Percentiles rank a stretch among this genome's conserved stretches.
Evolutionary conservation across 2,797 vertebrate genomes (phyloP).

Genomic region (Xiphorhynchus erythropygius): DNA sequence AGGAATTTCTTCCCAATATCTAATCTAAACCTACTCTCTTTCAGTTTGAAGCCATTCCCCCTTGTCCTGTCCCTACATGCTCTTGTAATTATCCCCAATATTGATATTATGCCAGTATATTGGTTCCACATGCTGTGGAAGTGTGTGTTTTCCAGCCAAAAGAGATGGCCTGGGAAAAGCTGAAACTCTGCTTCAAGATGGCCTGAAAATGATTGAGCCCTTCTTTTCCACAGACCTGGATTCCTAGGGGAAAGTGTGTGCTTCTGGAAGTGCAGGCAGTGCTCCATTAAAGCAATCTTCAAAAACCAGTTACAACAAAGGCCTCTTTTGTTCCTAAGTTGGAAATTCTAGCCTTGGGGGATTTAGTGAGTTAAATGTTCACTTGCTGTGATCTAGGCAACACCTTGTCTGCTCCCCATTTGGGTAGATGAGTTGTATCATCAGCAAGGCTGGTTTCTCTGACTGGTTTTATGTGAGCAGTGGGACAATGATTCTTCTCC

Average conservation of each 20-base stretch:
- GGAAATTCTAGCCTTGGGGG: not conserved
- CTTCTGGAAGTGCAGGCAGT: not conserved
- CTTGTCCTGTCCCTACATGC: not conserved
- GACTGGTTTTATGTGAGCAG: not conserved
- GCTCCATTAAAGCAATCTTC: not conserved
- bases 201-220: not conserved
- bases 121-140: not conserved
- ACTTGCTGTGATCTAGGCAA: not conserved
- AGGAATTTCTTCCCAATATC: not conserved
- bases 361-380: not conserved
- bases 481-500: not conserved
- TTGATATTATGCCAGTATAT: not conserved
- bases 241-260: not conserved
- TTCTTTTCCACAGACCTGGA: not conserved
- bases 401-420: not conserved
- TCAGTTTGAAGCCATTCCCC: not conserved
- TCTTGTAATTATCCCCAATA: not conserved
- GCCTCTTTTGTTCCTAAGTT: not conserved
- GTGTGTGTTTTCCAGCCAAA: not conserved
- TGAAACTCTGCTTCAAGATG: not conserved
- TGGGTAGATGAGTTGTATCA: not conserved
- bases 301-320: not conserved
- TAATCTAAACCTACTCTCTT: not conserved
- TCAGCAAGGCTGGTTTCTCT: not conserved
- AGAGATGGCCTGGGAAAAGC: not conserved